Conservation (phyloP, 2,888 invertebrate species). For the Allacma fusca region DNA sequence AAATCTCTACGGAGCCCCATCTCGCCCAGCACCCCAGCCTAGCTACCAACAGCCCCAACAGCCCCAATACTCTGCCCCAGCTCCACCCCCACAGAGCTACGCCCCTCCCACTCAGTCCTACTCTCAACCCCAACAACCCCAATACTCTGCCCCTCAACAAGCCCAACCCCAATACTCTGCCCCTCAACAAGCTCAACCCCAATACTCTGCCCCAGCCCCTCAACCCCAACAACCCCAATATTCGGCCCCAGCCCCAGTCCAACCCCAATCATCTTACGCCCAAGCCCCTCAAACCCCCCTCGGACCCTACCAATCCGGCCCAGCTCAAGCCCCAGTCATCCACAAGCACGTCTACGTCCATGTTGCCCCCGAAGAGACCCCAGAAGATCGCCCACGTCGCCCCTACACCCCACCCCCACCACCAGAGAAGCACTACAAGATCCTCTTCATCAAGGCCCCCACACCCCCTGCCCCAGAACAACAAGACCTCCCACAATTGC, state of each 20-base stretch:
- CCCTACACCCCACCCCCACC: conserved; percentile 90
- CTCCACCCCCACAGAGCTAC: conserved; percentile 42
- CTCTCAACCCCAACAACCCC: conserved; percentile 41
- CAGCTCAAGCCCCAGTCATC: conserved; percentile 69
- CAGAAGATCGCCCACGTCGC: conserved; percentile 75
- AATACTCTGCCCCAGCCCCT: conserved; percentile 40
- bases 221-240: conserved; percentile 45
- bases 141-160: conserved; percentile 37
- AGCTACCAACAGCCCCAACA: conserved; percentile 21
- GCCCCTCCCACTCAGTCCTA: conserved; percentile 38
- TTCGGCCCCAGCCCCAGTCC: conserved; percentile 45
- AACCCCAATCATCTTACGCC: conserved; percentile 61
- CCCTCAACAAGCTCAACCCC: conserved; percentile 26
- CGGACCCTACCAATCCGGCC: conserved; percentile 42
- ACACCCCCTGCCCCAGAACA: conserved; percentile 53
- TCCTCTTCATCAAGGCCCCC: conserved; percentile 81
- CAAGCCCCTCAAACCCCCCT: conserved; percentile 65
- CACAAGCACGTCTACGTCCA: conserved; percentile 93
- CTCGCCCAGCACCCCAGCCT: neutral
- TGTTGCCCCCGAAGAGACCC: conserved; percentile 75
- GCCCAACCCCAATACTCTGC: conserved; percentile 43
- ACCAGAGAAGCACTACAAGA: conserved; percentile 78
- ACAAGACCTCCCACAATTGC: conserved; percentile 58
- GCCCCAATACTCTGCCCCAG: conserved; percentile 35
- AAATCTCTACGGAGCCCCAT: neutral